Evolutionary conservation across 2,113 vertebrate species (phyloP).

Genomic region (Otis tarda): DNA sequence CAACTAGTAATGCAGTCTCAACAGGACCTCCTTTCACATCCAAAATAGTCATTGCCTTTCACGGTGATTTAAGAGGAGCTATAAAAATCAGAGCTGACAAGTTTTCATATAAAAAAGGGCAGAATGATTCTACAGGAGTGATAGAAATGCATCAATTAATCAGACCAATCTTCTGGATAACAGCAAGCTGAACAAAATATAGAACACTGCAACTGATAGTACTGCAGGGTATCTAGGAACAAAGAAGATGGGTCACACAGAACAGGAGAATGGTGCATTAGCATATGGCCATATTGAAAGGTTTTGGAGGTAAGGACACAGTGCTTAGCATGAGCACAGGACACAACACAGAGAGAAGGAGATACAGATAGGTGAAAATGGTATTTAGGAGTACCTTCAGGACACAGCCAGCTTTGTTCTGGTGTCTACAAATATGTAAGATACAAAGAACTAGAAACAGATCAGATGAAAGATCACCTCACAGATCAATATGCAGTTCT

Average conservation of each 20-base stretch:
- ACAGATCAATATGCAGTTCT: neutral
- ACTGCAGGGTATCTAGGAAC: neutral
- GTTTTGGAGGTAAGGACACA: neutral
- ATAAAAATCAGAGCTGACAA: neutral
- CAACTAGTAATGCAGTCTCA: neutral
- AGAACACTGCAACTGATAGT: neutral
- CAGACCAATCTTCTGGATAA: neutral
- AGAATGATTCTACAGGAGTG: neutral
- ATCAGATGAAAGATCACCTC: neutral
- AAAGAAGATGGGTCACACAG: neutral
- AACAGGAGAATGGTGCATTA: neutral
- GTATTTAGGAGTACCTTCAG: neutral
- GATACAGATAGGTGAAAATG: neutral
- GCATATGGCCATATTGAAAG: fast-evolving
- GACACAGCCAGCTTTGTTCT: neutral
- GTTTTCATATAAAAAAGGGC: neutral
- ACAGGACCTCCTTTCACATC: neutral
- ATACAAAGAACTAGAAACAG: neutral
- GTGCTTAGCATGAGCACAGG: neutral
- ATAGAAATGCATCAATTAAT: neutral
- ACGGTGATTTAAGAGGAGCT: neutral
- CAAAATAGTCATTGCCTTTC: neutral
- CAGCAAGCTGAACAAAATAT: neutral
- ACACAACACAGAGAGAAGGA: neutral
- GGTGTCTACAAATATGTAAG: neutral